Evolutionary conservation across 2,113 vertebrate genomes (phyloP), one percentile per base, ranked within the genome.

Genomic region (Zingel zingel): DNA sequence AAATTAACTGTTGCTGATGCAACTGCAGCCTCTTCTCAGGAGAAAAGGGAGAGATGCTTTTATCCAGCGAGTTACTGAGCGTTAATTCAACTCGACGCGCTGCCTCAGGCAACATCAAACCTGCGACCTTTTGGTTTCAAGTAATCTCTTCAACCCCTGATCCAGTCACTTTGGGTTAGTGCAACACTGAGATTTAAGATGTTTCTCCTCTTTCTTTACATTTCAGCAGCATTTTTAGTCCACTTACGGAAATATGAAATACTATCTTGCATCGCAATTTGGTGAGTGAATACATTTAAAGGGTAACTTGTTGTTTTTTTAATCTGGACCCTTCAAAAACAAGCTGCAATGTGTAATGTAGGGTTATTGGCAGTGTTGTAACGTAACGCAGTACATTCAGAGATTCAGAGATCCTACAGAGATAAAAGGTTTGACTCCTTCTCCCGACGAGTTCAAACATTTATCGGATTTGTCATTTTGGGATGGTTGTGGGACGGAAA

Each of bases 111-210:
- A 14, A n/a, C 30, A 77, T 36, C 68, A 19, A 58, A 72, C 61
- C 68, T 45, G 68, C 15, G 51, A 83, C 81, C 81, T 83, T 71
- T 77, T 4, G 6, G 27, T 65, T 36, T 39, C 48, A 56, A 10
- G 13, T 69, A 39, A 83, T 65, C 43, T 43, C 25, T 50, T 50
- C n/a, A 27, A 33, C 14, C 43, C 10, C 58, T 19, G 36, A 62
- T 10, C 10, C 11, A 8, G 53, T 59, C 79, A 15, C 70, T 73
- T 11, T 33, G 50, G 36, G 53, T 58, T 11, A n/a, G 14, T 36
- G 64, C 3, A 1, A 48, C 57, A 5, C 58, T 56, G 30, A 30
- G 10, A 11, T 63, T 11, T 13, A 16, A 19, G 56, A 2, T 43
- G 39, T 5, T 4, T 19, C 36, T 48, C 23, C 45, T 53, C 30